These are phyloP conservation scores for Lutjanus campechanus DNA, from an alignment of 2,797 vertebrate genomes.

Conservation along the genomic window DNA sequence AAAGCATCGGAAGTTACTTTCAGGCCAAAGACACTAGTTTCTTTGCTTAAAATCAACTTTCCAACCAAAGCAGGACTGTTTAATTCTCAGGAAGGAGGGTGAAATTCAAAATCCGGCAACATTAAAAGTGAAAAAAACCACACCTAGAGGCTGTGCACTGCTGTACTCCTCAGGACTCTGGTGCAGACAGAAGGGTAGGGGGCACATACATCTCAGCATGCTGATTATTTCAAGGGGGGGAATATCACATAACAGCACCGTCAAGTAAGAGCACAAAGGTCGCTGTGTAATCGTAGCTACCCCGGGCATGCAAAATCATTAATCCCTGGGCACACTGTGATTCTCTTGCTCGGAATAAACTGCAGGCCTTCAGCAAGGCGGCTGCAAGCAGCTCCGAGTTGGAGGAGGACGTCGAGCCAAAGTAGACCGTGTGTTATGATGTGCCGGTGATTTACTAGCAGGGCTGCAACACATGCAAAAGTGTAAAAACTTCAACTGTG, in stretches of 20 bases:
- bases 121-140: slow-evolving; percentile 35
- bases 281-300: slow-evolving; percentile 90
- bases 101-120: slow-evolving; percentile 45
- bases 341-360: slow-evolving; percentile 76
- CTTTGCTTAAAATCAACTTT: slow-evolving; percentile 53
- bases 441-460: slow-evolving; percentile 69
- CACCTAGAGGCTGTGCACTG: slow-evolving; percentile 50
- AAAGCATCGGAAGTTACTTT: slow-evolving; percentile 45
- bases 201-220: slow-evolving; percentile 74
- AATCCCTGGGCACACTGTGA: slow-evolving; percentile 87
- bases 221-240: slow-evolving; percentile 80
- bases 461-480: slow-evolving; percentile 53
- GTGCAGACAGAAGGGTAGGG: slow-evolving; percentile 55
- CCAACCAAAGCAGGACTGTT: slow-evolving; percentile 51
- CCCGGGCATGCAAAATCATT: slow-evolving; percentile 91
- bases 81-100: slow-evolving; percentile 42
- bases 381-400: slow-evolving; percentile 35
- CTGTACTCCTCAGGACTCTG: slow-evolving; percentile 57
- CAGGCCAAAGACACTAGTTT: slow-evolving; percentile 41
- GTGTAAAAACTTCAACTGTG: slow-evolving; percentile 61
- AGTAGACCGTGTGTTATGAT: slow-evolving; percentile 67
- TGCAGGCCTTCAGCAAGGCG: slow-evolving; percentile 69
- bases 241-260: slow-evolving; percentile 86
- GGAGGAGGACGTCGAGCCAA: slow-evolving; percentile 53
- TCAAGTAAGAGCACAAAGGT: slow-evolving; percentile 94